A percentile compares a stretch with the other conserved stretches of the same genome.
Conservation (phyloP, 2,888 invertebrate species). For the Perizoma flavofasciatum region DNA sequence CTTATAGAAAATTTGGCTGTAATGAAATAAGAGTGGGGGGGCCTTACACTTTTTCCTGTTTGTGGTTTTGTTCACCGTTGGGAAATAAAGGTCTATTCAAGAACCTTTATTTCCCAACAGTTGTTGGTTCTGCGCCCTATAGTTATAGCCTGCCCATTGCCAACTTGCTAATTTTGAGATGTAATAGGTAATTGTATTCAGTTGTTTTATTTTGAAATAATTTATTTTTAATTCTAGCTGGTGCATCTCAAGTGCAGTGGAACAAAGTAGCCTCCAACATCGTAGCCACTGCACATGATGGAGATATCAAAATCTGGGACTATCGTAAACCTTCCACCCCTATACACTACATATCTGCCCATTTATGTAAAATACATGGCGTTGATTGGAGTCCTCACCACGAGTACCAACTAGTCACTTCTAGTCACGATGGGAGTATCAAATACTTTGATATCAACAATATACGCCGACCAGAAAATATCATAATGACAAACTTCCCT, state of each 20-base stretch:
- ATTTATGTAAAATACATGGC: constrained; percentile 94
- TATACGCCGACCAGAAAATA: constrained; percentile 92
- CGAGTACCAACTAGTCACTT: constrained; percentile 94
- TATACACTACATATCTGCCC: constrained; percentile 96
- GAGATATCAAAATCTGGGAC: constrained; percentile 98
- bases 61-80: too few species aligned
- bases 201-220: too few species aligned
- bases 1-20: too few species aligned
- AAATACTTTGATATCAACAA: constrained; percentile 97
- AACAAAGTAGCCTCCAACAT: constrained; percentile 92
- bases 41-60: too few species aligned
- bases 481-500: constrained; percentile 92
- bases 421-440: constrained; percentile 97
- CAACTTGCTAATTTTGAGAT: too few species aligned
- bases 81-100: too few species aligned
- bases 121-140: too few species aligned
- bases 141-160: too few species aligned
- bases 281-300: constrained; percentile 97
- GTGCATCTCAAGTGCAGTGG: constrained; percentile 97
- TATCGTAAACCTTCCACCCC: constrained; percentile 94
- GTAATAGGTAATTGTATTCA: too few species aligned
- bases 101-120: too few species aligned
- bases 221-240: constrained; percentile 81
- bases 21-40: too few species aligned
- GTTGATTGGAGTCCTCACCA: constrained; percentile 96